Percentiles rank a stretch among this genome's conserved stretches.
Conservation (phyloP, 2,113 vertebrate genomes). For the Chrysochloris asiatica region DNA sequence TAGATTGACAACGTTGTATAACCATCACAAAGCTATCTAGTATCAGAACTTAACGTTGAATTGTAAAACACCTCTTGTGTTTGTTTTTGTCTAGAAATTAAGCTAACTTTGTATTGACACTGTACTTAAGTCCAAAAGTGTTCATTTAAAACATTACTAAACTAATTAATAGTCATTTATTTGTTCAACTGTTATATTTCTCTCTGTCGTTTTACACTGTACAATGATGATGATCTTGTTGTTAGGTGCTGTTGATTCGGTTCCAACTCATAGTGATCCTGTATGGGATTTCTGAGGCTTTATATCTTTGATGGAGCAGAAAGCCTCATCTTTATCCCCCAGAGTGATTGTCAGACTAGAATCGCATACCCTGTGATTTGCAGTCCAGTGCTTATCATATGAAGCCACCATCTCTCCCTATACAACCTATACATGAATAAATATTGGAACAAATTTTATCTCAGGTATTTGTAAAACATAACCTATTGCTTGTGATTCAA, state of each 20-base stretch:
- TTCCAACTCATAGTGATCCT: too few relatives aligned
- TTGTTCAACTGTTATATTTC: neutral
- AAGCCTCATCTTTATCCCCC: too few relatives aligned
- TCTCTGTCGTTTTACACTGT: slow-evolving; percentile 5
- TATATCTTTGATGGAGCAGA: too few relatives aligned
- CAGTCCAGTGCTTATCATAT: too few relatives aligned
- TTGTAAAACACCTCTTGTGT: neutral
- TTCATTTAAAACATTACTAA: neutral
- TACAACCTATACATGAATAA: neutral
- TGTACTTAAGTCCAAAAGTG: neutral
- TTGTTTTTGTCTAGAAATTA: slow-evolving; percentile 27
- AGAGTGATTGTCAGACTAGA: too few relatives aligned
- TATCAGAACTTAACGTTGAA: neutral
- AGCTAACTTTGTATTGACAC: neutral
- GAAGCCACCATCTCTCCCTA: too few relatives aligned
- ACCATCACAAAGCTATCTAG: neutral
- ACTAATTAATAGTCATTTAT: neutral
- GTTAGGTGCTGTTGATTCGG: too few relatives aligned
- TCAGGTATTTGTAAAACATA: neutral
- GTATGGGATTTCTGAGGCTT: too few relatives aligned
- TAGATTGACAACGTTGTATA: neutral
- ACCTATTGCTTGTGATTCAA: neutral
- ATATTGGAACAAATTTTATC: neutral
- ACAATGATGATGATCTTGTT: neutral
- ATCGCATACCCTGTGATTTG: too few relatives aligned